Evolutionary conservation across 2,888 invertebrate species (phyloP).

Genomic region (Aphelenchoides bicaudatus): DNA sequence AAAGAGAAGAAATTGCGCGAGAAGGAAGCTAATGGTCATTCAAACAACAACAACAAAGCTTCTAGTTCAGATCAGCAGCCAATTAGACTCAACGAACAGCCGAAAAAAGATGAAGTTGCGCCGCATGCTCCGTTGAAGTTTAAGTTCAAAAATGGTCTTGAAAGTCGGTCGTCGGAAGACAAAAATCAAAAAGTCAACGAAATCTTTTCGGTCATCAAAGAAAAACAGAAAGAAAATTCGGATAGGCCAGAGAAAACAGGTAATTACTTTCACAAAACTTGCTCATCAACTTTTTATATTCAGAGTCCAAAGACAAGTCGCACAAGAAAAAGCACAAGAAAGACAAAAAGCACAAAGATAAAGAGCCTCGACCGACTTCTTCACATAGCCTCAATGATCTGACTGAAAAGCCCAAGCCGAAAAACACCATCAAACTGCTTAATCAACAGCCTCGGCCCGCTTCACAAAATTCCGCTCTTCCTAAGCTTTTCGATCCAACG

Average conservation of each 20-base stretch:
- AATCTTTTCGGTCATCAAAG: no score
- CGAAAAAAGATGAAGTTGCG: no score
- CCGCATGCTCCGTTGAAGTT: no score
- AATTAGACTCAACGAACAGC: no score
- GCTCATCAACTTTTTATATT: no score
- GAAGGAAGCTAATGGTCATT: constrained; percentile 6
- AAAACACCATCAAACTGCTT: not conserved
- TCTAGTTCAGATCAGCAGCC: no score
- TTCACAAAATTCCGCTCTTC: not conserved
- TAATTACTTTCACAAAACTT: no score
- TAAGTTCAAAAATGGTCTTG: no score
- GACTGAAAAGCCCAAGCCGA: not conserved
- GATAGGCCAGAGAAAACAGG: constrained; percentile 1
- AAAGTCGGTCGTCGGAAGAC: no score
- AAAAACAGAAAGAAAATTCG: constrained; percentile 7
- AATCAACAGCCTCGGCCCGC: not conserved
- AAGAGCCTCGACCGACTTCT: not conserved
- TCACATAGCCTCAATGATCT: not conserved
- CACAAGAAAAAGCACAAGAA: constrained; percentile 23
- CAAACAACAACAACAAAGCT: no score
- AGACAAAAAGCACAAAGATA: constrained; percentile 16
- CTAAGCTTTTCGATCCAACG: not conserved
- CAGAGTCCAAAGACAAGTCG: constrained; percentile 19
- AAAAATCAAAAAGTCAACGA: no score
- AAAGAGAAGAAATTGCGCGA: constrained; percentile 18